phyloP scores from a whole-genome alignment of 2,113 vertebrate species.

The Trachemys scripta region DNA sequence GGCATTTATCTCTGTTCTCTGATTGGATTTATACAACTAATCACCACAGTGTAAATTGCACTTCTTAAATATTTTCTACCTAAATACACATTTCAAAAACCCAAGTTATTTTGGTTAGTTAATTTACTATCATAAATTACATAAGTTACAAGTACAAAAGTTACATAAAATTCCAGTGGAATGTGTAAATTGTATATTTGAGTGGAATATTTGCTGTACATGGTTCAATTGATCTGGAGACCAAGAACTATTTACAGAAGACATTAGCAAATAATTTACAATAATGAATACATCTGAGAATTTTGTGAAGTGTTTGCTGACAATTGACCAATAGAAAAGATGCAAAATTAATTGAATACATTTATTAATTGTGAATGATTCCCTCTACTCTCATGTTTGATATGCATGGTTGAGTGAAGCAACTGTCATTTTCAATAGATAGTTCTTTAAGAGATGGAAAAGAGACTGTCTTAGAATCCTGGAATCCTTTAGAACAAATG shows the following conservation, averaged over 20 bases:
- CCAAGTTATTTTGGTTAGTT: too few species aligned
- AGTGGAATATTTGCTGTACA: background rate
- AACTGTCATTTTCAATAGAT: background rate
- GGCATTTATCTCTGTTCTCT: too few species aligned
- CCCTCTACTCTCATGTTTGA: background rate
- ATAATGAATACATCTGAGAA: background rate
- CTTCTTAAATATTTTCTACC: too few species aligned
- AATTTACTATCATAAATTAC: too few species aligned
- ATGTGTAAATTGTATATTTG: background rate
- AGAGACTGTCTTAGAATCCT: background rate
- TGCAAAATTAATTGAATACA: background rate
- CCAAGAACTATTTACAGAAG: background rate
- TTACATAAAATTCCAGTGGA: background rate
- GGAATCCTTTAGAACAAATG: background rate
- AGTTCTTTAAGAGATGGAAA: background rate
- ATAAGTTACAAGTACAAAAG: too few species aligned
- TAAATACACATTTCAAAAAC: too few species aligned
- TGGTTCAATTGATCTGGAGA: background rate
- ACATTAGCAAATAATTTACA: conserved; percentile 3
- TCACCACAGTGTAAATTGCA: too few species aligned
- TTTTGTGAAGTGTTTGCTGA: background rate
- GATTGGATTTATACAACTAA: too few species aligned
- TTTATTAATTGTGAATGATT: background rate
- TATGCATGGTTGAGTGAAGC: background rate
- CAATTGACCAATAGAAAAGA: background rate